A percentile compares a stretch with the other conserved stretches of the same genome.
Conservation (phyloP, 2,888 invertebrate species). For the Theretra japonica region DNA sequence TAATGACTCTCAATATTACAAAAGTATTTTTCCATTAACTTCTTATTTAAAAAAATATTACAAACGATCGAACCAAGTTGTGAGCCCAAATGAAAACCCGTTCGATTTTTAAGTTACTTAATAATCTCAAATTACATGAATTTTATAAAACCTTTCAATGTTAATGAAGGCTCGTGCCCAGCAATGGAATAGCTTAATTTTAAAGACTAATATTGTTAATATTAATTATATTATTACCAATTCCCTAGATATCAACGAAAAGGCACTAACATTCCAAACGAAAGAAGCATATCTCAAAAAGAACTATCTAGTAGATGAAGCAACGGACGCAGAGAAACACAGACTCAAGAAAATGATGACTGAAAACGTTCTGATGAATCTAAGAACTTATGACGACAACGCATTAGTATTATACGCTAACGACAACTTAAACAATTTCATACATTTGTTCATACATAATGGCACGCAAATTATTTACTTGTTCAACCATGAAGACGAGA, state of each 20-base stretch:
- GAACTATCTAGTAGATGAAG: conserved; percentile 89
- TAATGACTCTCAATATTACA: conserved; percentile 1
- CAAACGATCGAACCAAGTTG: too few species aligned
- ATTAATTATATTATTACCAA: too few species aligned
- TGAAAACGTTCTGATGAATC: conserved; percentile 93
- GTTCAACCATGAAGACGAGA: conserved; percentile 92
- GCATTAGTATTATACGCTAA: conserved; percentile 95
- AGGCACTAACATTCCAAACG: conserved; percentile 94
- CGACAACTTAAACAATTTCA: conserved; percentile 96
- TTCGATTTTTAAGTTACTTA: too few species aligned
- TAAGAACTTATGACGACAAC: conserved; percentile 93
- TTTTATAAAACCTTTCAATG: too few species aligned
- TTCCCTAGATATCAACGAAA: conserved; percentile 92
- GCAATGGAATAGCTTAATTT: too few species aligned
- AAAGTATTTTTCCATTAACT: background rate
- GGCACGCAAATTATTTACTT: conserved; percentile 92
- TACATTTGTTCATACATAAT: conserved; percentile 93
- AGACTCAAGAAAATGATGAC: conserved; percentile 90
- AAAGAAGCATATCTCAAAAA: conserved; percentile 91
- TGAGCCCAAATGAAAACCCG: too few species aligned
- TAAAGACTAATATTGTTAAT: too few species aligned
- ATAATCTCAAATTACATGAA: too few species aligned
- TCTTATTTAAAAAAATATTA: too few species aligned
- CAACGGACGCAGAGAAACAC: conserved; percentile 86
- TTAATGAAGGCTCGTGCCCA: too few species aligned